A percentile compares a stretch with the other conserved stretches of the same genome.
Evolutionary conservation across 2,888 invertebrate species (phyloP).

Genomic region (Antheraea assamensis): DNA sequence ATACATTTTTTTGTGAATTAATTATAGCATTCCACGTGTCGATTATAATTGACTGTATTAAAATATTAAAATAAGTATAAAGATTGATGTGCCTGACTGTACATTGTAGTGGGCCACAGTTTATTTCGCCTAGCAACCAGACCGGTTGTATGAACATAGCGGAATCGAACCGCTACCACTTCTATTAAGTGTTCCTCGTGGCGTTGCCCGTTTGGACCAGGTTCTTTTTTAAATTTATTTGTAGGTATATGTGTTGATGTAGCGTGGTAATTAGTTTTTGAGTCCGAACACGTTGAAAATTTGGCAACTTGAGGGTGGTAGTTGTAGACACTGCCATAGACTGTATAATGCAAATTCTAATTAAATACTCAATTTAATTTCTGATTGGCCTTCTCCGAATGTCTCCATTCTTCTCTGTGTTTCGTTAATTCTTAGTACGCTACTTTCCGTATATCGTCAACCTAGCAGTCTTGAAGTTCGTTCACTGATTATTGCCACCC

Average conservation of each 20-base stretch:
- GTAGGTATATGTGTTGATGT: not conserved
- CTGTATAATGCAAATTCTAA: too few species aligned
- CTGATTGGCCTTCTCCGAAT: too few species aligned
- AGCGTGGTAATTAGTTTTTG: not conserved
- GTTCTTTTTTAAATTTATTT: not conserved
- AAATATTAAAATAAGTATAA: not conserved
- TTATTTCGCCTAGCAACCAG: slow-evolving; percentile 41
- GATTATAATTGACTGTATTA: not conserved
- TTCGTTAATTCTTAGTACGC: too few species aligned
- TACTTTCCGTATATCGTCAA: too few species aligned
- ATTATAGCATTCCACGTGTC: too few species aligned
- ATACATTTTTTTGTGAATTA: too few species aligned
- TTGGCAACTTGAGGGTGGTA: too few species aligned
- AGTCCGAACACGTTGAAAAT: not conserved
- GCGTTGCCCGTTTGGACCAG: not conserved
- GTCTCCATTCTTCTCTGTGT: too few species aligned
- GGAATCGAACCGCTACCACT: slow-evolving; percentile 21
- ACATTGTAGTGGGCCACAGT: slow-evolving; percentile 42
- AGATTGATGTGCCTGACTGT: slow-evolving; percentile 22
- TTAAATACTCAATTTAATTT: too few species aligned
- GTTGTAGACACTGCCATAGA: too few species aligned
- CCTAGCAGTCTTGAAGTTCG: too few species aligned
- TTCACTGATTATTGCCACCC: too few species aligned
- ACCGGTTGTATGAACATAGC: slow-evolving; percentile 32
- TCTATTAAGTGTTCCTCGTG: slow-evolving; percentile 11